Evolutionary conservation across 2,888 invertebrate species (phyloP).

Genomic region (Apamea anceps): DNA sequence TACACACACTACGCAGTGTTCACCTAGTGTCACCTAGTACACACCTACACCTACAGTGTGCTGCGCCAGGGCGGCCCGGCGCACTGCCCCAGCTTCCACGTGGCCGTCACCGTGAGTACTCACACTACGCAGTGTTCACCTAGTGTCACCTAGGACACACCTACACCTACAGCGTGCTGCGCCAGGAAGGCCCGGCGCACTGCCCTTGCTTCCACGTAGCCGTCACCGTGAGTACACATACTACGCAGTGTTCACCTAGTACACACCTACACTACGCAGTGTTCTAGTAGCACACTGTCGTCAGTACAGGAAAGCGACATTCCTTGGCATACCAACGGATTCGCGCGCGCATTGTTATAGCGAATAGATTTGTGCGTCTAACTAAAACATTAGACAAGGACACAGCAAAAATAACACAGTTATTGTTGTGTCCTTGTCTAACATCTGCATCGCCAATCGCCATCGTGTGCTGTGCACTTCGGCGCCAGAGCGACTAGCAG

Average conservation of each 20-base stretch:
- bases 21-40: neutral
- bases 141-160: neutral
- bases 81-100: constrained; percentile 96
- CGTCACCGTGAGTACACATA: constrained; percentile 91
- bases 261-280: neutral
- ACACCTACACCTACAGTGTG: constrained; percentile 94
- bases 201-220: constrained; percentile 96
- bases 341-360: neutral
- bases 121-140: neutral
- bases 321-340: neutral
- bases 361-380: too few species aligned
- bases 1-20: constrained; percentile 30
- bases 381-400: too few species aligned
- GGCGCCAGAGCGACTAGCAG: too few species aligned
- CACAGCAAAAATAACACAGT: too few species aligned
- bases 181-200: constrained; percentile 96
- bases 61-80: constrained; percentile 95
- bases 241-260: neutral
- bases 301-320: neutral
- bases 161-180: constrained; percentile 94
- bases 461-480: too few species aligned
- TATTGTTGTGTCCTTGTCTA: too few species aligned
- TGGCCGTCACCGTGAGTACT: constrained; percentile 92
- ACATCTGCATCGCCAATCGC: too few species aligned
- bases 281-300: neutral